Evolutionary conservation across 2,113 vertebrate genomes (phyloP).

Genomic region (Sylvicapra grimmia): DNA sequence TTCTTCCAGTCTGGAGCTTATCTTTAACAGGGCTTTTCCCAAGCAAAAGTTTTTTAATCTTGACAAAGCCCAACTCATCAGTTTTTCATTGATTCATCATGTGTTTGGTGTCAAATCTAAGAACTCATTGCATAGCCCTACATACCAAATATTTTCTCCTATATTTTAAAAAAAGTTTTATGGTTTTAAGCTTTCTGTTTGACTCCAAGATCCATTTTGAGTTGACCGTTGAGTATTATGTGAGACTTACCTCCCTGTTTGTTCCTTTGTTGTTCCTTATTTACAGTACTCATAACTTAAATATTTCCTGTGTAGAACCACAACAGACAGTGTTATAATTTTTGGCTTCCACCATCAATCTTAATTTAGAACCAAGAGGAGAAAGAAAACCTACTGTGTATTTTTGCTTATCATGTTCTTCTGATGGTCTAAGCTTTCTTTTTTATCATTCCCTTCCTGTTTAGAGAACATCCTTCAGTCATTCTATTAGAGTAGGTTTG

Average conservation of each 20-base stretch:
- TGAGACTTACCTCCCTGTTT: not conserved
- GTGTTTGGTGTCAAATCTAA: not conserved
- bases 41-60: not conserved
- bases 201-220: not conserved
- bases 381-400: not conserved
- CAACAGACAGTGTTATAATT: not conserved
- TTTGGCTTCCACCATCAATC: not conserved
- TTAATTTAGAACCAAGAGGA: not conserved
- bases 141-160: not conserved
- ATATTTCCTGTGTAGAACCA: not conserved
- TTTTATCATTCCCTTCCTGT: not conserved
- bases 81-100: not conserved
- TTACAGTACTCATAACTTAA: not conserved
- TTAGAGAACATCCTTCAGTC: not conserved
- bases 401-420: not conserved
- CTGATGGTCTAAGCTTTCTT: not conserved
- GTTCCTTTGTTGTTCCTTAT: not conserved
- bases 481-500: not conserved
- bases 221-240: not conserved
- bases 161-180: not conserved
- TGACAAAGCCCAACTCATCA: not conserved
- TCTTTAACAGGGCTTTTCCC: not conserved
- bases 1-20: not conserved
- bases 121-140: not conserved
- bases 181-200: not conserved